A percentile compares a stretch with the other conserved stretches of the same genome.
phyloP scores from a whole-genome alignment of 2,888 invertebrate species.

The Ophion ventricosus region DNA sequence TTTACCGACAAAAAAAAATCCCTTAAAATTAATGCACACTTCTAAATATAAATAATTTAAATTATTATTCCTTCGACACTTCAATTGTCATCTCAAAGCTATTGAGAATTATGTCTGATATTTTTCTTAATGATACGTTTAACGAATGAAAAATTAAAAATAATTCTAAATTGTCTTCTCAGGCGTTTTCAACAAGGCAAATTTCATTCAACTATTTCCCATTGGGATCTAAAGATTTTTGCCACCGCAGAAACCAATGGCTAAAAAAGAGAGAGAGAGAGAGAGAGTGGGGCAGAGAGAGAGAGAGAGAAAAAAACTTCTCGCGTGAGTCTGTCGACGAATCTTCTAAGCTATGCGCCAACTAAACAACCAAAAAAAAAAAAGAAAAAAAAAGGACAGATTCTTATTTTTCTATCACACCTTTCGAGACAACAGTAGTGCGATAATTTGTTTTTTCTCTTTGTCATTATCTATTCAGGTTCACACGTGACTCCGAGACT shows the following conservation, averaged over 20 bases:
- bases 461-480: constrained; percentile 11
- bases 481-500: constrained; percentile 18
- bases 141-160: not conserved
- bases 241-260: not conserved
- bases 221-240: not conserved
- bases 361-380: not conserved
- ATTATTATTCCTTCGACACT: too few relatives aligned
- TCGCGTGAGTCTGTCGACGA: constrained; percentile 15
- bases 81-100: not conserved
- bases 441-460: constrained; percentile 11
- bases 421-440: constrained; percentile 5
- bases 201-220: not conserved
- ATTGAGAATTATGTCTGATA: not conserved
- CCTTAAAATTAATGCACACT: too few relatives aligned
- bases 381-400: constrained; percentile 2
- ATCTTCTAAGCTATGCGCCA: constrained; percentile 6
- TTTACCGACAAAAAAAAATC: too few relatives aligned
- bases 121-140: not conserved
- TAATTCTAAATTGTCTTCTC: not conserved
- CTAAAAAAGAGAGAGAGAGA: not conserved
- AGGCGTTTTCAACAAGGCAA: not conserved
- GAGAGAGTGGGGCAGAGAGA: too few relatives aligned
- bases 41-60: too few relatives aligned
- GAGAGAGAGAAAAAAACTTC: not conserved
- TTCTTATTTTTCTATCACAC: not conserved